These are phyloP conservation scores for Hydriomena furcata DNA, from an alignment of 2,888 invertebrate species.

Conservation along the genomic window DNA sequence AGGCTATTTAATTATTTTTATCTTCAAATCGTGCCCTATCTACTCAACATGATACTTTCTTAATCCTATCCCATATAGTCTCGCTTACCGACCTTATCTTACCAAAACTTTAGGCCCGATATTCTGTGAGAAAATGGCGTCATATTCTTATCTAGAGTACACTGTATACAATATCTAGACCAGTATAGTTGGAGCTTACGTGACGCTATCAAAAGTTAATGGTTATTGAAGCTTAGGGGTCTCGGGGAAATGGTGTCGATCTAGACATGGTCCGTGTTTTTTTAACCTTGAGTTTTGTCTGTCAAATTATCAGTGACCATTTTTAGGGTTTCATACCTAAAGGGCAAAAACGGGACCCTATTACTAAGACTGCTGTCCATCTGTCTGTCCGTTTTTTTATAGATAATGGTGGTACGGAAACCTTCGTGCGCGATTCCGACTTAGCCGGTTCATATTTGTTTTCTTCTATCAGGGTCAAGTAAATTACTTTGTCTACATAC, in stretches of 20 bases:
- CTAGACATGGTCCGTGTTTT: neutral
- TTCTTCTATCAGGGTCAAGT: no score
- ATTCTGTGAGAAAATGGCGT: conserved; percentile 15
- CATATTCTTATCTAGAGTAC: conserved; percentile 21
- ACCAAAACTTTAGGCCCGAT: conserved; percentile 13
- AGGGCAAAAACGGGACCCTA: no score
- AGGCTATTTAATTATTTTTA: neutral
- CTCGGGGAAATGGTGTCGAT: conserved; percentile 6
- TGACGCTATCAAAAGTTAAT: conserved; percentile 3
- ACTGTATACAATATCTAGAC: conserved; percentile 10
- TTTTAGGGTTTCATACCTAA: no score
- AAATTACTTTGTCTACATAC: no score
- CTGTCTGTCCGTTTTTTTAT: no score
- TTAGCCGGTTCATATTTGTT: no score
- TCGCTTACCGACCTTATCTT: conserved; percentile 1
- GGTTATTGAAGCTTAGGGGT: conserved; percentile 8
- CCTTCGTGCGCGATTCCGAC: no score
- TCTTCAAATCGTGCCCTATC: neutral
- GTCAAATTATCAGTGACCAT: no score
- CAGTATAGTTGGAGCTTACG: conserved; percentile 12
- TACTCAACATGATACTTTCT: neutral
- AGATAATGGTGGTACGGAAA: no score
- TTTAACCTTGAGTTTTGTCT: neutral
- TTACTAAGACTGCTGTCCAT: no score
- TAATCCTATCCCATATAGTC: conserved; percentile 5